A percentile compares a stretch with the other conserved stretches of the same genome.
Conservation (phyloP, 2,888 invertebrate species). For the Brachyptera putata region DNA sequence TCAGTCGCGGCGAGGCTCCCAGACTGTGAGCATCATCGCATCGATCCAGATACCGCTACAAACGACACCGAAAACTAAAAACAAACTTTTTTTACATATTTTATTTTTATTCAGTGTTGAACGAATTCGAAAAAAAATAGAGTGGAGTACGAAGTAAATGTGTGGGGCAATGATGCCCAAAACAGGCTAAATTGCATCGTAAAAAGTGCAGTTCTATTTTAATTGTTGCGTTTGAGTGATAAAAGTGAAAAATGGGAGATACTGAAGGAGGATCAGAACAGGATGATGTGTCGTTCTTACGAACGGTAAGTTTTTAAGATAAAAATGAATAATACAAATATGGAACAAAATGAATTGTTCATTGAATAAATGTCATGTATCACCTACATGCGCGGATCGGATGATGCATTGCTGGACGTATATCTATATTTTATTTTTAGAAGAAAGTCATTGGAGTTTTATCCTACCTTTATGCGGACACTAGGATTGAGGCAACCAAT, state of each 20-base stretch:
- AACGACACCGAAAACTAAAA: neutral
- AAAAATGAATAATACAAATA: too few species aligned
- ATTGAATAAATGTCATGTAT: too few species aligned
- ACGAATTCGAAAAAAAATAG: neutral
- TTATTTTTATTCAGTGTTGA: neutral
- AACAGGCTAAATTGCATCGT: too few species aligned
- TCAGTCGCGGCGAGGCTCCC: neutral
- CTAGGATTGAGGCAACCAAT: too few species aligned
- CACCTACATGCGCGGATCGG: too few species aligned
- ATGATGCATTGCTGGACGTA: too few species aligned
- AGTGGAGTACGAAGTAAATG: neutral
- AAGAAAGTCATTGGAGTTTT: too few species aligned
- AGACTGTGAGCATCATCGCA: neutral
- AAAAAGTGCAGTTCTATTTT: neutral
- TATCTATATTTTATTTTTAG: too few species aligned
- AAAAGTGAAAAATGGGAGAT: constrained; percentile 66
- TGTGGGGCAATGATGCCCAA: too few species aligned
- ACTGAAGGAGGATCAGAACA: constrained; percentile 96
- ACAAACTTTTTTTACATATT: neutral
- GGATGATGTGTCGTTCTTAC: constrained; percentile 99
- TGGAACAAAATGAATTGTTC: too few species aligned
- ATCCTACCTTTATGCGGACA: too few species aligned
- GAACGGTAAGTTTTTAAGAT: constrained; percentile 94
- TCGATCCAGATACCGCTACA: neutral
- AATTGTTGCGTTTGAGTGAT: neutral